A percentile compares a stretch with the other conserved stretches of the same genome.
Evolutionary conservation across 2,888 invertebrate genomes (phyloP).

Genomic region (Zygothrica quintamaculata): DNA sequence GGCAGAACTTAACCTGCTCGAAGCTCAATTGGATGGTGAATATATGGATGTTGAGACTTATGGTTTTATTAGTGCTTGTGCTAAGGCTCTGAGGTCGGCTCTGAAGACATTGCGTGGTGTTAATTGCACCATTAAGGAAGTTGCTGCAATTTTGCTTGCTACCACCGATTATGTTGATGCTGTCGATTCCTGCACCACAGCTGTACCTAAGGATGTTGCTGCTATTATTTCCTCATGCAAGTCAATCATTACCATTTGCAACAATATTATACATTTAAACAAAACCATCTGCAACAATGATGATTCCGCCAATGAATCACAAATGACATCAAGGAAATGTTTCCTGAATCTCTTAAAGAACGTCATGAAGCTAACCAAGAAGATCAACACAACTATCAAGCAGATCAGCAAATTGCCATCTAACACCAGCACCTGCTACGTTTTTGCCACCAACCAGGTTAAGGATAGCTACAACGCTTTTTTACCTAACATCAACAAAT

Average conservation of each 20-base stretch:
- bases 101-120: slow-evolving; percentile 46
- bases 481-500: slow-evolving; percentile 41
- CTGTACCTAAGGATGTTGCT: slow-evolving; percentile 54
- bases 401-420: slow-evolving; percentile 41
- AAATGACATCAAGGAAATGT: slow-evolving; percentile 28
- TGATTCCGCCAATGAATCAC: neutral
- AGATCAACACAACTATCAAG: slow-evolving; percentile 31
- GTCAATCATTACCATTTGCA: slow-evolving; percentile 38
- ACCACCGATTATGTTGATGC: slow-evolving; percentile 47
- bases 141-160: slow-evolving; percentile 26
- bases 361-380: slow-evolving; percentile 21
- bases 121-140: slow-evolving; percentile 54
- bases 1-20: slow-evolving; percentile 26
- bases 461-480: slow-evolving; percentile 38
- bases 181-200: slow-evolving; percentile 40
- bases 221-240: slow-evolving; percentile 40
- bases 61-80: slow-evolving; percentile 28
- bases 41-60: slow-evolving; percentile 44
- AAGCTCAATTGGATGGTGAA: slow-evolving; percentile 27
- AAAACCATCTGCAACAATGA: slow-evolving; percentile 30
- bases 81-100: slow-evolving; percentile 22
- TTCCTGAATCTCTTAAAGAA: neutral
- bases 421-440: slow-evolving; percentile 50
- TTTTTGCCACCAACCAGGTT: slow-evolving; percentile 37
- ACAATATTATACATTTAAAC: slow-evolving; percentile 35